These are phyloP conservation scores for Chlorospingus semifuscus DNA, from an alignment of 2,797 vertebrate genomes.

Conservation along the genomic window DNA sequence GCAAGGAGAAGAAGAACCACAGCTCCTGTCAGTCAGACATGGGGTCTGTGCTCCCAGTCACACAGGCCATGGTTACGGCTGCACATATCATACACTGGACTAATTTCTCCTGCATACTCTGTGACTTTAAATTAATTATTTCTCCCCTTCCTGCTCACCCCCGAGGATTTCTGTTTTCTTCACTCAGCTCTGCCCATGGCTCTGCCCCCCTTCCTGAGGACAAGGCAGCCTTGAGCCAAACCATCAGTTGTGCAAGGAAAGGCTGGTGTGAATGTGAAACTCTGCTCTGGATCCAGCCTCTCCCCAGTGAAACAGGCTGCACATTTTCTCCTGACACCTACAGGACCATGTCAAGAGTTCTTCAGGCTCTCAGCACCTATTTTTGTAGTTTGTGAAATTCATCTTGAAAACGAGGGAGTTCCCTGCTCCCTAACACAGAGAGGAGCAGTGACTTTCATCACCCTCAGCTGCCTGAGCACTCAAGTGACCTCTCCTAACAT, in stretches of 20 bases:
- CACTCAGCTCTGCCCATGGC: background rate
- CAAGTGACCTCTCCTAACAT: background rate
- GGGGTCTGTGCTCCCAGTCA: background rate
- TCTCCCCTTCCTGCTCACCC: background rate
- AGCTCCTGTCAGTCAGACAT: background rate
- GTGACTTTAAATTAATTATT: background rate
- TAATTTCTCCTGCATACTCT: background rate
- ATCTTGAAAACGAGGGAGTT: background rate
- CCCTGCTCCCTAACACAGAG: background rate
- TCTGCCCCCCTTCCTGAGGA: background rate
- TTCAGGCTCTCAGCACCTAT: background rate
- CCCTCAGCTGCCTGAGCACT: background rate
- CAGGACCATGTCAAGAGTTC: background rate
- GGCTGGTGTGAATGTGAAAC: background rate
- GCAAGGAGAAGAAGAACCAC: background rate
- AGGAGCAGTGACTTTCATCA: background rate
- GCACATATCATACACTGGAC: background rate
- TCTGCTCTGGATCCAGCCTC: background rate
- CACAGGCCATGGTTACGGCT: accelerated
- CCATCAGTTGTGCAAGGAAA: background rate
- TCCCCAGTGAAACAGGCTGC: background rate
- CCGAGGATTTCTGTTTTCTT: background rate
- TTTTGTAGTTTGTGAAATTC: background rate
- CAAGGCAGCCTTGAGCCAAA: background rate
- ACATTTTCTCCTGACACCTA: background rate